phyloP scores from a whole-genome alignment of 2,888 invertebrate genomes.

The Athripsodes cinereus region DNA sequence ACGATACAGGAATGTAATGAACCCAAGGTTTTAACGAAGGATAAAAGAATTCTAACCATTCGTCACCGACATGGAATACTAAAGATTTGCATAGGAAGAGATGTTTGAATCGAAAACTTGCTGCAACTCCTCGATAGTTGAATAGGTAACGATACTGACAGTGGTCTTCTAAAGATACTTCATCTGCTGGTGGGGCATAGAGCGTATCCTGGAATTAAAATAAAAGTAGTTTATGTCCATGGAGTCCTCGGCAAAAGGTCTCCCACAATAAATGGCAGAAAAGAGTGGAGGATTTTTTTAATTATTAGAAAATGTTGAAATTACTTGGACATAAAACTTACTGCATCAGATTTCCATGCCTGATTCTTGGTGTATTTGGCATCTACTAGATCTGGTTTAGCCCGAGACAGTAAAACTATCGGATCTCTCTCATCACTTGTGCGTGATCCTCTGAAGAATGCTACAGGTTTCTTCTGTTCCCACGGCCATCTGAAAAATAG shows the following conservation, averaged over 20 bases:
- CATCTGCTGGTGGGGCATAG: slow-evolving; percentile 72
- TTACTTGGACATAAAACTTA: too few species aligned
- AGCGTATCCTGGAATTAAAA: slow-evolving; percentile 69
- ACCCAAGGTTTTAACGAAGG: slow-evolving; percentile 87
- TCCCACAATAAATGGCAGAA: too few species aligned
- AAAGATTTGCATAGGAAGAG: slow-evolving; percentile 87
- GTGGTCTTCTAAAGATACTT: slow-evolving; percentile 85
- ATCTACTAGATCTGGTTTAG: slow-evolving; percentile 71
- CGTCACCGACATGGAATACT: slow-evolving; percentile 89
- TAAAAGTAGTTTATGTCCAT: too few species aligned
- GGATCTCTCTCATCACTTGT: slow-evolving; percentile 89
- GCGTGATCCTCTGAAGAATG: slow-evolving; percentile 91
- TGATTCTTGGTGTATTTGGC: slow-evolving; percentile 97
- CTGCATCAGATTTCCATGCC: slow-evolving; percentile 92
- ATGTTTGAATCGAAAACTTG: slow-evolving; percentile 95
- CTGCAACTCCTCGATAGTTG: slow-evolving; percentile 95
- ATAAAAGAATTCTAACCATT: slow-evolving; percentile 96
- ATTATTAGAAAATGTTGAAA: too few species aligned
- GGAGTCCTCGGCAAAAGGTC: too few species aligned
- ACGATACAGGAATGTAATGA: slow-evolving; percentile 82
- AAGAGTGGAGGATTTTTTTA: too few species aligned
- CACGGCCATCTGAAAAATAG: slow-evolving; percentile 56
- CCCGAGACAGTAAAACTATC: slow-evolving; percentile 73
- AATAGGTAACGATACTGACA: slow-evolving; percentile 92
- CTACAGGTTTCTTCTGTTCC: slow-evolving; percentile 64